These are phyloP conservation scores for Yponomeuta plumbellus DNA, from an alignment of 2,888 invertebrate species.

Conservation along the genomic window DNA sequence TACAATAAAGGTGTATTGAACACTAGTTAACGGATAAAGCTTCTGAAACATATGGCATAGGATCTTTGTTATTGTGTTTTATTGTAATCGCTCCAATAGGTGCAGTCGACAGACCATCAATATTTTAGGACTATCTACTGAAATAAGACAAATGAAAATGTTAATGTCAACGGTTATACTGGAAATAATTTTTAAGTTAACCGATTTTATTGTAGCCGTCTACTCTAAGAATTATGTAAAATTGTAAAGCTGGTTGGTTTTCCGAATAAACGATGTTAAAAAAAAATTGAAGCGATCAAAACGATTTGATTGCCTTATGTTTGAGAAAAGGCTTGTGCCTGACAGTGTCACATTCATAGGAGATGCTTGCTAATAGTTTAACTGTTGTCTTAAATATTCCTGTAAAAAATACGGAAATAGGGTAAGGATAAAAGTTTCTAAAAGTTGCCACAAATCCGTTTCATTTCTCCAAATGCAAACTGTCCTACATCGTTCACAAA, in stretches of 20 bases:
- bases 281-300: no score
- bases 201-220: no score
- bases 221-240: no score
- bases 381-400: not conserved
- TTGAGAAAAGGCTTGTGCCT: no score
- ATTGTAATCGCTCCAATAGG: not conserved
- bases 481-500: not conserved
- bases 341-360: no score
- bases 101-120: not conserved
- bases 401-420: not conserved
- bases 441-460: not conserved
- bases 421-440: not conserved
- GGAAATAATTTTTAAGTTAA: no score
- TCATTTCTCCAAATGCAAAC: not conserved
- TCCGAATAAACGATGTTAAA: no score
- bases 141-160: no score
- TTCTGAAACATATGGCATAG: slow-evolving; percentile 7
- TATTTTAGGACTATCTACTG: no score
- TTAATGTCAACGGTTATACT: no score
- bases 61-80: not conserved
- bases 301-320: no score
- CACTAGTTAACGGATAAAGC: slow-evolving; percentile 49
- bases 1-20: slow-evolving; percentile 35
- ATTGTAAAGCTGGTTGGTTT: no score
- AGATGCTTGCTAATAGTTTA: not conserved